Evolutionary conservation across 1,140 invertebrate genomes (phyloP), one percentile per base, ranked within the genome.

Genomic region (Stenopsyche tienmushanensis): DNA sequence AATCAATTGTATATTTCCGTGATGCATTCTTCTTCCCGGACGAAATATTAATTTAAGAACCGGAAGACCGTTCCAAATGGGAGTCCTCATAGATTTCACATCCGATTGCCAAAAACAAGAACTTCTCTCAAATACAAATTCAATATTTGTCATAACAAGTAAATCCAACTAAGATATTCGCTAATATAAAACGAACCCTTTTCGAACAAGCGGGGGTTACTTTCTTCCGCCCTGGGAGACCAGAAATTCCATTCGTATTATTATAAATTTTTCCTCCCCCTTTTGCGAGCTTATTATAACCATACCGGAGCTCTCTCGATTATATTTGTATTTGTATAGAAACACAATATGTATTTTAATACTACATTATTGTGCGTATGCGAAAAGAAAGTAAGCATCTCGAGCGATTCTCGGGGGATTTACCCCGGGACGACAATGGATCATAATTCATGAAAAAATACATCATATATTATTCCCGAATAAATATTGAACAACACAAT

Each of bases 301-400:
- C 50, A 24, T 26, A 15, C 24, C 50, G 50, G 23, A 29, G 21
- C 25, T 53, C 26, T 25, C 49, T 15, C 17, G 29, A 34, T 34
- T 34, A 53, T 53, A 53, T 53, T 53, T 53, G 50, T 53, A 53
- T 53, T 53, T 53, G 50, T 53, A 53, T 53, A 25, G 50, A 53
- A 53, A 7, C n/a, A 53, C 23, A 24, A 53, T 53, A 15, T 15
- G 25, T 15, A 29, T 53, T 53, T 53, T 53, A 53, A 53, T 53
- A 29, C 29, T 34, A 34, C 29, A 34, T 34, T 34, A 34, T 34
- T 34, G 29, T 34, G 5, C 29, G 29, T 13, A 13, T 13, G 13
- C 5, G 29, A 34, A 34, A 34, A 7, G 29, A 34, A 34, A 7
- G 29, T 34, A 34, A 34, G 29, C 29, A 13, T 34, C 29, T 34